Conservation (phyloP, 2,797 vertebrate genomes). For the Aphelocoma californica region DNA sequence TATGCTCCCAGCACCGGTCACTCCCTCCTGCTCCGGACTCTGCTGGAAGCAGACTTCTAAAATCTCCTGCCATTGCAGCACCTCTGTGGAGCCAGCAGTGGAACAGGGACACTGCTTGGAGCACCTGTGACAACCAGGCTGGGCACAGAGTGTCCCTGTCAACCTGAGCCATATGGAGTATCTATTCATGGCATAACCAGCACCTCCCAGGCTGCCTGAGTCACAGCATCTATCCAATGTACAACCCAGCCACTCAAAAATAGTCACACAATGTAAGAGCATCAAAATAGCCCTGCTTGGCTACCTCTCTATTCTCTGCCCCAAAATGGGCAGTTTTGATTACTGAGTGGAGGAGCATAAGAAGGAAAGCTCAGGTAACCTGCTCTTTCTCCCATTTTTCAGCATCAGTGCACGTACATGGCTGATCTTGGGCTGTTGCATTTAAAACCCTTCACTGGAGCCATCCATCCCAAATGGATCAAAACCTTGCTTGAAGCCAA, state of each 20-base stretch:
- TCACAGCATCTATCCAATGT: not conserved
- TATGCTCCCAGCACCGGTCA: not conserved
- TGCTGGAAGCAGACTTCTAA: not conserved
- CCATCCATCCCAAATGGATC: not conserved
- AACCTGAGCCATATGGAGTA: not conserved
- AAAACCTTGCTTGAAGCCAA: not conserved
- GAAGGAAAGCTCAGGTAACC: accelerated
- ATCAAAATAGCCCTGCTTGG: not conserved
- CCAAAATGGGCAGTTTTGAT: not conserved
- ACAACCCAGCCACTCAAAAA: not conserved
- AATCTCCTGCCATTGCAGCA: not conserved
- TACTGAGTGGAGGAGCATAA: not conserved
- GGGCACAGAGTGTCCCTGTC: not conserved
- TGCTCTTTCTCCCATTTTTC: not conserved
- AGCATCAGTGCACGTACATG: not conserved
- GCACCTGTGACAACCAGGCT: not conserved
- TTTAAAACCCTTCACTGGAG: not conserved
- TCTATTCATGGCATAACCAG: not conserved
- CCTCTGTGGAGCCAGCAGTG: not conserved
- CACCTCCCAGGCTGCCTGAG: not conserved
- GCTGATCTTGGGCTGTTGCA: not conserved
- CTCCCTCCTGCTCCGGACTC: not conserved
- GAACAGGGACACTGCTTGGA: accelerated
- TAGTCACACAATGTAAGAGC: not conserved
- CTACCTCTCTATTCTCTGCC: not conserved